Evolutionary conservation across 2,113 vertebrate species (phyloP).

Genomic region (Ammospiza nelsoni): DNA sequence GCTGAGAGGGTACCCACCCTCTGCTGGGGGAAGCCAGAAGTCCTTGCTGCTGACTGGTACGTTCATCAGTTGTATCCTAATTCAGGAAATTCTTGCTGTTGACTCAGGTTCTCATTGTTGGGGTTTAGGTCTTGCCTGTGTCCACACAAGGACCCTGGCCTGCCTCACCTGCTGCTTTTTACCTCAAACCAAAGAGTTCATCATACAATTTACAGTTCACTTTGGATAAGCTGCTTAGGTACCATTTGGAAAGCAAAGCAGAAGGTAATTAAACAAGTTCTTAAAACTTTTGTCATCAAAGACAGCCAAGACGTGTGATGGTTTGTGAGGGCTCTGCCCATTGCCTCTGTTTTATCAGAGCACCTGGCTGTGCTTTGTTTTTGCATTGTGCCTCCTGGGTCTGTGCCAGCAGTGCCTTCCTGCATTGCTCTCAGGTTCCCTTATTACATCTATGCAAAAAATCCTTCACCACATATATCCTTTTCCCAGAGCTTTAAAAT

Average conservation of each 20-base stretch:
- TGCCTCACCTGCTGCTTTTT: background rate
- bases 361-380: background rate
- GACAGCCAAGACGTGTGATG: background rate
- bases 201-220: background rate
- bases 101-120: background rate
- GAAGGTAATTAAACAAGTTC: background rate
- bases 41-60: background rate
- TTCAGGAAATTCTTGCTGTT: background rate
- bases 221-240: background rate
- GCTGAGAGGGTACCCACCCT: background rate
- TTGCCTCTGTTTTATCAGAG: background rate
- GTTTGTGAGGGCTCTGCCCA: background rate
- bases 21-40: background rate
- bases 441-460: background rate
- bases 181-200: background rate
- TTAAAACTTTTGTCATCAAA: background rate
- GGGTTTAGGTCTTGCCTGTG: background rate
- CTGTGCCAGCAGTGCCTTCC: background rate
- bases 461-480: background rate
- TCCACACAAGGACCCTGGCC: background rate
- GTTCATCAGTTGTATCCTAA: rapidly evolving
- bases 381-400: background rate
- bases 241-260: background rate
- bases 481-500: background rate
- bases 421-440: background rate